A percentile compares a stretch with the other conserved stretches of the same genome.
These are phyloP conservation scores for Sebastes steindachneri DNA, from an alignment of 2,797 vertebrate species.

Conservation along the genomic window DNA sequence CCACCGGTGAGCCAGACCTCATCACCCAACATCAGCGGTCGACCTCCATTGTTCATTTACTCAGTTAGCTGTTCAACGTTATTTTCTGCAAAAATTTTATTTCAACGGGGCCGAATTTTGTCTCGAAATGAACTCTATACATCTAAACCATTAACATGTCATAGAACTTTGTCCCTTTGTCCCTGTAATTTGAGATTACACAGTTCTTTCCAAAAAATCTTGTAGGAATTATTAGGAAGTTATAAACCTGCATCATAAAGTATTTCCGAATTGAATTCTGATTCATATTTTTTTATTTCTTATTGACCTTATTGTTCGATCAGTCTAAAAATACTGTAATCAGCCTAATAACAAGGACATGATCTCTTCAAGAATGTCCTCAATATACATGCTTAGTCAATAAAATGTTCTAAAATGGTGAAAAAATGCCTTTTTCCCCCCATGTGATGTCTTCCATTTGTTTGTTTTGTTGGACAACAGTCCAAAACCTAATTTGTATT, in stretches of 20 bases:
- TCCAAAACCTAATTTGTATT: background rate
- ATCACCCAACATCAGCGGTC: background rate
- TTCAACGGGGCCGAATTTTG: background rate
- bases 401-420: background rate
- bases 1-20: background rate
- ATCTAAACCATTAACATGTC: too few relatives aligned
- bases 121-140: background rate
- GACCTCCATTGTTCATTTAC: background rate
- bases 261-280: background rate
- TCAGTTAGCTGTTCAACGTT: background rate
- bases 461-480: background rate
- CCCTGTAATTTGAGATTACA: background rate
- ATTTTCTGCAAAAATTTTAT: background rate
- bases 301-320: background rate
- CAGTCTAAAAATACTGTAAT: background rate
- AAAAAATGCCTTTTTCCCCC: background rate
- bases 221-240: background rate
- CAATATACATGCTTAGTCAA: background rate
- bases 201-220: background rate
- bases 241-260: background rate
- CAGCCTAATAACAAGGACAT: background rate
- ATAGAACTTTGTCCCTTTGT: too few relatives aligned
- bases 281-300: too few relatives aligned
- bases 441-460: background rate
- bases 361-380: background rate